Evolutionary conservation across 2,888 invertebrate species (phyloP), one percentile per base, ranked within the genome.

Genomic region (Nomada hirtipes): DNA sequence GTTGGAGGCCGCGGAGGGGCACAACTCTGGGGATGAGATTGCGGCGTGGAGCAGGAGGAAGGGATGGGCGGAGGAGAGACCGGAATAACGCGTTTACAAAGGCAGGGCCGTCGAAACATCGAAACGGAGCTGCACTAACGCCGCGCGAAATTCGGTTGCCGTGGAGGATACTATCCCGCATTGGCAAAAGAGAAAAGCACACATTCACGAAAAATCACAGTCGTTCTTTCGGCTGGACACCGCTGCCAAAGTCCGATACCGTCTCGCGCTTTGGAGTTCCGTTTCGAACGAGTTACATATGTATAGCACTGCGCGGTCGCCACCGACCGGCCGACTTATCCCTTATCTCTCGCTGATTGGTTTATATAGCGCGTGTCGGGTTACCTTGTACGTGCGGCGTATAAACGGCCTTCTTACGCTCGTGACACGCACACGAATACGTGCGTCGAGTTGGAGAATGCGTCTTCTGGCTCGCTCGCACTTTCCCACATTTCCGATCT

Each of bases 21-120:
- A 13, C n/a, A 20, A 4, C 15, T 2, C 7, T 42, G 55, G 26
- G 55, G 55, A 52, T 53, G 70, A 50, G 44, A 20, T 52, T n/a
- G 63, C 44, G 47, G 57, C 65, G 7, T 36, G 42, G 65, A 73
- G 65, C 67, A 61, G 44, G 10, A 20, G 23, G 13, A 69, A 4
- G 26, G 55, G 47, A 63, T 4, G 11, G 42, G 65, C 75, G 55
- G 59, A 67, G 73, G 76, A 77, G n/a, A 75, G 83, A 83, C 84
- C 77, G 83, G 84, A 77, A 83, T 80, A 84, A 84, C 84, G 84
- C 83, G 84, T 83, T 83, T 80, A 80, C 71, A 84, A 80, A 84
- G 83, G 80, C 83, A 84, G 84, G 80, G 63, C 80, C 76, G 83
- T 83, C 84, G 83, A 83, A 84, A 84, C 81, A 83, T 84, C 84